Conservation (phyloP, 2,888 invertebrate genomes). For the Torymus auratus region DNA sequence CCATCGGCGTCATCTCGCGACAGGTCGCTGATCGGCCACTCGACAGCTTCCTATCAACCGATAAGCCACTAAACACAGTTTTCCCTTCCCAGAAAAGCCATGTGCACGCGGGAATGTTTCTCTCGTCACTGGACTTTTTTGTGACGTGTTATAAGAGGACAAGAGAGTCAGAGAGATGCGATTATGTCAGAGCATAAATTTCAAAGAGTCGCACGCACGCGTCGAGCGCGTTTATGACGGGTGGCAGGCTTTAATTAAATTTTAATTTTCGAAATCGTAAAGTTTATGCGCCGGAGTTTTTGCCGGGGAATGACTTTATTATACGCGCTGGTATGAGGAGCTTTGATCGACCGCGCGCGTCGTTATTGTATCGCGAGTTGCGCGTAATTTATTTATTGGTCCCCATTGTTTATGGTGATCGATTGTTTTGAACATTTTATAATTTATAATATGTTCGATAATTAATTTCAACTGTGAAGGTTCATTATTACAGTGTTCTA, state of each 20-base stretch:
- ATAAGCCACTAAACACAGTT: too few relatives aligned
- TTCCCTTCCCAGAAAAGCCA: too few relatives aligned
- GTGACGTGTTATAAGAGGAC: not conserved
- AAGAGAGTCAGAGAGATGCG: not conserved
- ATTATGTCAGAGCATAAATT: constrained; percentile 53
- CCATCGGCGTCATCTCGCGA: too few relatives aligned
- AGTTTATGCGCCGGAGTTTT: constrained; percentile 46
- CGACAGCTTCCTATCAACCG: too few relatives aligned
- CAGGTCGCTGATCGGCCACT: too few relatives aligned
- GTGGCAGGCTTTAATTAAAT: constrained; percentile 44
- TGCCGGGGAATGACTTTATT: constrained; percentile 52
- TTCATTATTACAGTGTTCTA: too few relatives aligned
- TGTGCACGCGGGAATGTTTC: too few relatives aligned
- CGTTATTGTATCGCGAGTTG: constrained; percentile 24
- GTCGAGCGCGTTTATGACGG: constrained; percentile 43
- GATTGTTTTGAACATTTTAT: too few relatives aligned
- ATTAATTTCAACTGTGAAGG: too few relatives aligned
- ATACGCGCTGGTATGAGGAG: not conserved
- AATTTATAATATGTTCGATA: too few relatives aligned
- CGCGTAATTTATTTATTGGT: constrained; percentile 34
- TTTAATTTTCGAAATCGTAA: constrained; percentile 53
- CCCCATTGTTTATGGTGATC: too few relatives aligned
- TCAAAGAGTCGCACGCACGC: constrained; percentile 34
- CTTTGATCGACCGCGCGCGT: not conserved
- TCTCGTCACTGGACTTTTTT: constrained; percentile 3